Percentiles rank a stretch among this genome's conserved stretches.
Conservation (phyloP, 2,113 vertebrate species). For the Engraulis encrasicolus region DNA sequence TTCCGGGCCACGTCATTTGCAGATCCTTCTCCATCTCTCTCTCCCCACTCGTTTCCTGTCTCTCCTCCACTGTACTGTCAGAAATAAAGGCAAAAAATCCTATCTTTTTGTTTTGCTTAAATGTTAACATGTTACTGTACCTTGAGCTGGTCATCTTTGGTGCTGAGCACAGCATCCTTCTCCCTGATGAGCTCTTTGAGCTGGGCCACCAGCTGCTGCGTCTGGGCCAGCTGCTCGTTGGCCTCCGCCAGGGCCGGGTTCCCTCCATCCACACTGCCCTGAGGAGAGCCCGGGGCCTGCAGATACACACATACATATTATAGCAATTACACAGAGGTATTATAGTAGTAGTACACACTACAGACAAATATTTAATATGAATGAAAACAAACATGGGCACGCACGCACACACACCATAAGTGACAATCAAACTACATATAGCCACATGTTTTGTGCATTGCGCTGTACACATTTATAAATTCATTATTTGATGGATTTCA, state of each 20-base stretch:
- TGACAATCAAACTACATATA: neutral
- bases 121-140: conserved; percentile 57
- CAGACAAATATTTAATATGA: no score
- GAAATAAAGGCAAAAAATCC: neutral
- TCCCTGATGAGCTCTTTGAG: conserved; percentile 87
- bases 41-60: no score
- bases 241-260: conserved; percentile 68
- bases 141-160: conserved; percentile 85
- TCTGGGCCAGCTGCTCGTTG: conserved; percentile 79
- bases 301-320: neutral
- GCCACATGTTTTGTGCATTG: no score
- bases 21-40: no score
- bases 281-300: conserved; percentile 70
- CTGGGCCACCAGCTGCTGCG: conserved; percentile 82
- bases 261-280: conserved; percentile 19
- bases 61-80: neutral
- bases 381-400: neutral
- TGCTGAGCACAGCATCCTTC: conserved; percentile 78
- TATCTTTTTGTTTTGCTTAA: neutral
- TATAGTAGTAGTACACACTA: no score
- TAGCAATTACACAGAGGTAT: neutral
- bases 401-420: no score
- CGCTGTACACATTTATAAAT: no score
- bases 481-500: no score
- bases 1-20: no score